Evolutionary conservation across 1,140 invertebrate genomes (phyloP), one percentile per base, ranked within the genome.

Genomic region (Eurytemora carolleeae): DNA sequence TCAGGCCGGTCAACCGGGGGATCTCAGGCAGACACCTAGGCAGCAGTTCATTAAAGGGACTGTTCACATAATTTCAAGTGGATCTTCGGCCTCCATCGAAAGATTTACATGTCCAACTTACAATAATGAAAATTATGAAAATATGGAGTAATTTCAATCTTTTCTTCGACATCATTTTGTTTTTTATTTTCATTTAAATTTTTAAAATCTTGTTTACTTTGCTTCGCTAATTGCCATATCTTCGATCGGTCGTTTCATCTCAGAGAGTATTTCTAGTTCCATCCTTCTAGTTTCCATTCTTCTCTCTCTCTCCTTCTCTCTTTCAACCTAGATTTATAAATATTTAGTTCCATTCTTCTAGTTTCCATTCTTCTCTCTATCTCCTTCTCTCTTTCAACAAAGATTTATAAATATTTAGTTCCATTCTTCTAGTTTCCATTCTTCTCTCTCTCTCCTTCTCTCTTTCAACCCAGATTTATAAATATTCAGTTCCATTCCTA

Each of bases 341-440:
- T 77, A 71, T 93, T 85, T 68, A 91, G 76, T 72, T 93, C 90
- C 56, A 86, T 76, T 67, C 82, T 77, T 59, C 86, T 76, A 70
- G 88, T 84, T 67, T 89, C 86, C 63, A 87, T 73, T 67, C 84
- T 83, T 67, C 82, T 85, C 70, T 93, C 44, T 2, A 19, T 19
- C 26, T 60, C 59, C 53, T 53, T 60, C 44, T 60, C 87, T 70
- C 82, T 84, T 1, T 79, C 80, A 1, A 85, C 79, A 66, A 83
- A 77, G n/a, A n/a, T n/a, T n/a, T n/a, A n/a, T n/a, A n/a, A n/a
- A 93, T 77, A 71, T 93, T 85, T 68, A 91, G 76, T 72, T 93
- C 90, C 56, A 86, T 76, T 67, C 82, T 77, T 59, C 86, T 76
- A 70, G 88, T 84, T 67, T 89, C 86, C 63, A 87, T 73, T 67